Conservation (phyloP, 2,888 invertebrate genomes). For the Antitype chi region DNA sequence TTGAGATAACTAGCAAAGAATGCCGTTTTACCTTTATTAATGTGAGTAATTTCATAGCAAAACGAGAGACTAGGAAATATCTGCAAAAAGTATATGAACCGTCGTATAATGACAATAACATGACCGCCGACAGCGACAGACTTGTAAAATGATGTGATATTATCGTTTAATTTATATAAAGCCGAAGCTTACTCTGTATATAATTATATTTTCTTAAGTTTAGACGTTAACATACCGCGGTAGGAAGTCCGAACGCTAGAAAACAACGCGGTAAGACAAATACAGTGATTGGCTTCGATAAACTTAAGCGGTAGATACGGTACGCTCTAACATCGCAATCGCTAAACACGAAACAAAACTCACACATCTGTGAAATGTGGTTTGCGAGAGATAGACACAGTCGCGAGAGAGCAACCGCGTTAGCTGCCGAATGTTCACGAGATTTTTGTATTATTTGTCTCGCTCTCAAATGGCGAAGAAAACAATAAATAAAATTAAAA, state of each 20-base stretch:
- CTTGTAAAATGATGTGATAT: constrained; percentile 66
- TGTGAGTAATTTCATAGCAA: constrained; percentile 21
- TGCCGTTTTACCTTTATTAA: constrained; percentile 16
- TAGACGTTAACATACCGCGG: constrained; percentile 25
- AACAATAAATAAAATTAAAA: too few species aligned
- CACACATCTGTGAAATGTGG: too few species aligned
- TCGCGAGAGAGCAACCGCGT: too few species aligned
- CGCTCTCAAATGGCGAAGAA: too few species aligned
- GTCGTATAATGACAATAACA: constrained; percentile 22
- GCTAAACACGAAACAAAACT: too few species aligned
- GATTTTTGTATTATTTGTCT: too few species aligned
- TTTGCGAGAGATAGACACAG: too few species aligned
- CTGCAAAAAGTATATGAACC: constrained; percentile 3
- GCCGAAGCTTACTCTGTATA: constrained; percentile 53
- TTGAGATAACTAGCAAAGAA: constrained; percentile 32
- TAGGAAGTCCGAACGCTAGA: background rate
- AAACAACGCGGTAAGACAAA: constrained; percentile 3
- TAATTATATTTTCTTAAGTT: constrained; percentile 47
- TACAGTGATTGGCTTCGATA: background rate
- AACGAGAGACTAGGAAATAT: constrained; percentile 39
- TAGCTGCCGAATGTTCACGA: too few species aligned
- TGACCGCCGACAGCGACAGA: constrained; percentile 44
- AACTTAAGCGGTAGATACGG: too few species aligned
- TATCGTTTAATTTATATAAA: constrained; percentile 64
- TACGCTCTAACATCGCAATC: too few species aligned